phyloP scores from a whole-genome alignment of 2,113 vertebrate genomes.

The Ibidorhyncha struthersii region DNA sequence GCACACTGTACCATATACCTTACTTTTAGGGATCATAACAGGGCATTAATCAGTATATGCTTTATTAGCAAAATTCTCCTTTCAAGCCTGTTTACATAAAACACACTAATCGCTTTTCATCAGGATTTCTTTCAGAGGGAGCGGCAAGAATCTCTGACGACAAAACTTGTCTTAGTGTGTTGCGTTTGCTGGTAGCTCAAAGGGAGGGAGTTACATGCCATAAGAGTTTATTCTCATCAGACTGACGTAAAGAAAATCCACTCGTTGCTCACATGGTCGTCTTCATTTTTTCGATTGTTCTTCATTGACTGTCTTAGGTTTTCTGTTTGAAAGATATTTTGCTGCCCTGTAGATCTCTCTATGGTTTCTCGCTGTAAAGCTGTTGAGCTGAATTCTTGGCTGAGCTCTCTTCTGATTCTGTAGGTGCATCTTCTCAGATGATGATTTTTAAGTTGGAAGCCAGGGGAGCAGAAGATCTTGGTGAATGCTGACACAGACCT shows the following conservation, averaged over 20 bases:
- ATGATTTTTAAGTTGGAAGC: neutral
- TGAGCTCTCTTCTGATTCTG: neutral
- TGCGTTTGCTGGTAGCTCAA: neutral
- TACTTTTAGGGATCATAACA: neutral
- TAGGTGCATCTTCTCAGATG: neutral
- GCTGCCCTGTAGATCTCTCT: neutral
- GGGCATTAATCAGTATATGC: neutral
- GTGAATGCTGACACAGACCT: neutral
- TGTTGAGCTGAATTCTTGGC: neutral
- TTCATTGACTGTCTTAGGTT: neutral
- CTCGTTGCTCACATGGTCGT: fast-evolving
- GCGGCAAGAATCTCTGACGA: neutral
- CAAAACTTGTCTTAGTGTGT: neutral
- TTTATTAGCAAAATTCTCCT: neutral
- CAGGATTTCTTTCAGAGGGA: neutral
- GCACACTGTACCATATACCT: neutral
- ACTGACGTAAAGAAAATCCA: neutral
- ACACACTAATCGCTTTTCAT: neutral
- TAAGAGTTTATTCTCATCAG: neutral
- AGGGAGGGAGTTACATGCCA: neutral
- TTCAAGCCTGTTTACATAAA: neutral
- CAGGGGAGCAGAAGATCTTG: neutral
- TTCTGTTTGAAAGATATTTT: neutral
- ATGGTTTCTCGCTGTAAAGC: fast-evolving
- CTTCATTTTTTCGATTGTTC: neutral